Evolutionary conservation across 2,113 vertebrate species (phyloP).

Genomic region (Falcunculus frontatus): DNA sequence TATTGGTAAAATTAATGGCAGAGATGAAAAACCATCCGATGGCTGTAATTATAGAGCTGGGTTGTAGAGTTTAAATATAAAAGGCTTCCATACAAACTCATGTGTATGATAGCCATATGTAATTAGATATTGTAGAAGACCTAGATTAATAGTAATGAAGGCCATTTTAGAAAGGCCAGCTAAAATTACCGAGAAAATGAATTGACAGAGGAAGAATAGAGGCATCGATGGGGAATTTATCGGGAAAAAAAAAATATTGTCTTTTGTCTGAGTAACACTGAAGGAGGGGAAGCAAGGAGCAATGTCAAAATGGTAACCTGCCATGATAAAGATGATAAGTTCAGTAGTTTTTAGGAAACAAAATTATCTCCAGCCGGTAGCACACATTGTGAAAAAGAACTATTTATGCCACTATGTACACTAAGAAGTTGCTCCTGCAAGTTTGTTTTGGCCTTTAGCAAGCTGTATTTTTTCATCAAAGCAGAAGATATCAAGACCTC

Average conservation of each 20-base stretch:
- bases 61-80: slow-evolving; percentile 30
- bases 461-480: neutral
- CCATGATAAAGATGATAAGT: neutral
- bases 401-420: neutral
- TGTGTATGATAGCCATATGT: neutral
- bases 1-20: neutral
- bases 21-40: neutral
- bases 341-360: neutral
- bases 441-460: neutral
- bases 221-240: neutral
- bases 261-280: neutral
- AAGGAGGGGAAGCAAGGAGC: neutral
- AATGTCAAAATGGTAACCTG: neutral
- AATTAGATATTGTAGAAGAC: slow-evolving; percentile 14
- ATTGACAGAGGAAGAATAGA: neutral
- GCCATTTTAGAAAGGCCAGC: slow-evolving; percentile 27
- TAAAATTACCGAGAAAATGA: slow-evolving; percentile 36
- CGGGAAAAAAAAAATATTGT: neutral
- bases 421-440: neutral
- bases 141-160: slow-evolving; percentile 39
- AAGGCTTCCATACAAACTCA: slow-evolving; percentile 3
- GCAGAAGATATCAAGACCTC: neutral
- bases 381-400: neutral
- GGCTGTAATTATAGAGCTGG: neutral
- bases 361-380: neutral